Percentiles rank a stretch among this genome's conserved stretches.
phyloP scores from a whole-genome alignment of 2,888 invertebrate genomes.

The Nephrotoma guestfalica region DNA sequence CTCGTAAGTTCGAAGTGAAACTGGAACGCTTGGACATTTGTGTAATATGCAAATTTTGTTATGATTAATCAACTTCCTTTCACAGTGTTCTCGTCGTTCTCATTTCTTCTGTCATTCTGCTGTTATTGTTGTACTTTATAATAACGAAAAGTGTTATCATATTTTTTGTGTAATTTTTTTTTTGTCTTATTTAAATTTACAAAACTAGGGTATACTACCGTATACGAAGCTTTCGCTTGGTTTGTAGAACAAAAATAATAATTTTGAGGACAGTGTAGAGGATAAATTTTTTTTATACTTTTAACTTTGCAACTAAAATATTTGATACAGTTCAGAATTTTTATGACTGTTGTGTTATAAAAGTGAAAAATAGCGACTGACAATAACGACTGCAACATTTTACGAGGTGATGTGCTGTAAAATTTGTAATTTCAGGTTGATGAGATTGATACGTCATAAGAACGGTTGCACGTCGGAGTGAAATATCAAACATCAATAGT shows the following conservation, averaged over 20 bases:
- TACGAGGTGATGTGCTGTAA: background rate
- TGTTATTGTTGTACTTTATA: background rate
- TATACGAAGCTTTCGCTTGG: background rate
- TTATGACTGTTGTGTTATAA: background rate
- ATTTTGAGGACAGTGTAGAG: background rate
- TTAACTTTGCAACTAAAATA: too few species aligned
- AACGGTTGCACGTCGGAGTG: too few species aligned
- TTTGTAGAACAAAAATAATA: background rate
- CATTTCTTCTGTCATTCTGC: background rate
- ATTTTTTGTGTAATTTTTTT: background rate
- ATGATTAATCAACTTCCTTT: background rate
- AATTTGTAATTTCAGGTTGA: background rate
- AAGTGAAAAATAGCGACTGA: background rate
- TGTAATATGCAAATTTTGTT: background rate
- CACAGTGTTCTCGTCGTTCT: background rate
- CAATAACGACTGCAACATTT: background rate
- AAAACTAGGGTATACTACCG: background rate
- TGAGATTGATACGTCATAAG: background rate
- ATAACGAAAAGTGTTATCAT: background rate
- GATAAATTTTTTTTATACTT: background rate
- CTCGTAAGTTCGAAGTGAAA: background rate
- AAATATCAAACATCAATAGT: too few species aligned
- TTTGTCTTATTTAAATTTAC: background rate
- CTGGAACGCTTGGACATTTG: background rate
- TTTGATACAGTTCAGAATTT: background rate